Evolutionary conservation across 2,797 vertebrate genomes (phyloP).

Genomic region (Macropodus opercularis): DNA sequence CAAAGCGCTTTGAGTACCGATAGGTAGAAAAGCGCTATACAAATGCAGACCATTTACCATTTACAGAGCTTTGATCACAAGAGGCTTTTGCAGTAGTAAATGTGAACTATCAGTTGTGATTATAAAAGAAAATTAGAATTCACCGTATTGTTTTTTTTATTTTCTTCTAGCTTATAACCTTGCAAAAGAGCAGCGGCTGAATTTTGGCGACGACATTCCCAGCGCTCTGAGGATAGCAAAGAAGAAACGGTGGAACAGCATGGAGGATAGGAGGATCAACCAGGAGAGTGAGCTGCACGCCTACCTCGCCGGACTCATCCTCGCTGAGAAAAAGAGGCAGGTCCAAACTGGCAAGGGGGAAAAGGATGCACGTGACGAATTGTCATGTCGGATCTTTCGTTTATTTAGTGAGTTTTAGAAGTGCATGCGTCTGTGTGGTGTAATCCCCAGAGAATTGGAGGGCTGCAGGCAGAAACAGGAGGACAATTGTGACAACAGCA

Average conservation of each 20-base stretch:
- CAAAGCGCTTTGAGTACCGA: too few relatives aligned
- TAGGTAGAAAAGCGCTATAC: too few relatives aligned
- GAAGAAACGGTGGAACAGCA: constrained; percentile 94
- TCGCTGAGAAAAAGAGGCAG: constrained; percentile 89
- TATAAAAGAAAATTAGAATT: too few relatives aligned
- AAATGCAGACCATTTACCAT: too few relatives aligned
- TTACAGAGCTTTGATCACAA: too few relatives aligned
- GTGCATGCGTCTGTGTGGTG: background rate
- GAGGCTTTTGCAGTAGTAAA: too few relatives aligned
- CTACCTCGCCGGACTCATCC: constrained; percentile 89
- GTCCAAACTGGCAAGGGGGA: too few relatives aligned
- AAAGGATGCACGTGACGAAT: too few relatives aligned
- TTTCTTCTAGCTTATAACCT: constrained; percentile 91
- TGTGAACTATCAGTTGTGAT: too few relatives aligned
- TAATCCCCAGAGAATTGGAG: constrained; percentile 83
- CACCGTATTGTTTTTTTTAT: too few relatives aligned
- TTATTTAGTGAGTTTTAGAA: too few relatives aligned
- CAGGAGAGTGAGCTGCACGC: constrained; percentile 93
- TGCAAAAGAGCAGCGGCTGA: constrained; percentile 92
- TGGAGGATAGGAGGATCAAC: constrained; percentile 90
- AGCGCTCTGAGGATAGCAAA: constrained; percentile 91
- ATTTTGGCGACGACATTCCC: constrained; percentile 93
- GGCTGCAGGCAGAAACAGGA: constrained; percentile 84
- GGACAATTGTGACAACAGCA: constrained; percentile 66
- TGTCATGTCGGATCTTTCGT: background rate